Conservation (phyloP, 2,113 vertebrate genomes). For the Mohoua ochrocephala region DNA sequence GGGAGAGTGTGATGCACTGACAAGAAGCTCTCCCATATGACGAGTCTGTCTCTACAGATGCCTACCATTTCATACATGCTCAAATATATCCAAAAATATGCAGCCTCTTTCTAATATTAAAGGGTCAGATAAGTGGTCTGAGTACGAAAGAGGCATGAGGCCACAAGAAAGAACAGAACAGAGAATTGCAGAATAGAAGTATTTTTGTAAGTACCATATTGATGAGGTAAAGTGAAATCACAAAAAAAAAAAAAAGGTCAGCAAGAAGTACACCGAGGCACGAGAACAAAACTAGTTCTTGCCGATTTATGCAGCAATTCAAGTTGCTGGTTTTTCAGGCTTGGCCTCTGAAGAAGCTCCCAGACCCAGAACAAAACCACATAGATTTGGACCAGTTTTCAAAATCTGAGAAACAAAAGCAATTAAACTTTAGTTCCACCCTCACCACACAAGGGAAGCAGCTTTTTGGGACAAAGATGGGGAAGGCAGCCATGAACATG, state of each 20-base stretch:
- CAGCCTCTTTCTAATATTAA: background rate
- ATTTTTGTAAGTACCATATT: background rate
- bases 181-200: background rate
- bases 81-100: background rate
- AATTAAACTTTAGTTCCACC: background rate
- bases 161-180: background rate
- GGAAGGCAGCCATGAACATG: rapidly evolving
- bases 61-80: background rate
- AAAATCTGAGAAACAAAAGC: background rate
- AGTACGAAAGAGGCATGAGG: background rate
- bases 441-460: background rate
- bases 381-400: background rate
- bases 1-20: rapidly evolving
- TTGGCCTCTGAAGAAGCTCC: background rate
- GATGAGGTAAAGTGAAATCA: background rate
- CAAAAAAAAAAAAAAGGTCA: background rate
- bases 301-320: background rate
- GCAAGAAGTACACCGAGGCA: background rate
- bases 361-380: background rate
- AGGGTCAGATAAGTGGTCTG: background rate
- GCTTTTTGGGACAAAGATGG: background rate
- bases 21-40: background rate
- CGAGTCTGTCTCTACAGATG: background rate
- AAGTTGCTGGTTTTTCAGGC: background rate
- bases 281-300: background rate